A percentile compares a stretch with the other conserved stretches of the same genome.
Conservation (phyloP, 2,888 invertebrate species). For the Tinea pellionella region DNA sequence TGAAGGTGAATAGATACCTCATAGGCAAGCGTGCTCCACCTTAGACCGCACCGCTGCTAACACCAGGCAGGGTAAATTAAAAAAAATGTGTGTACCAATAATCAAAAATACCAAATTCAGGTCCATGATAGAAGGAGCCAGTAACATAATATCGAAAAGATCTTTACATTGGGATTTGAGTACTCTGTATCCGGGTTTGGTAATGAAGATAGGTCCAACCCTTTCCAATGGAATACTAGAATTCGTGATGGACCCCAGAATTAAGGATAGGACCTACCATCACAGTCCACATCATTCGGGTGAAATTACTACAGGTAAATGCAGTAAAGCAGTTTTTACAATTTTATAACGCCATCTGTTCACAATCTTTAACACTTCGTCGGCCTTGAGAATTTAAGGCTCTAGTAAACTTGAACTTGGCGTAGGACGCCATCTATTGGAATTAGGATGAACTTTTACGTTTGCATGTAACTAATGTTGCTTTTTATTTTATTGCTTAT, state of each 20-base stretch:
- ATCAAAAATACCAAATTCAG: constrained; percentile 35
- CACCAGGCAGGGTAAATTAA: too few relatives aligned
- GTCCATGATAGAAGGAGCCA: constrained; percentile 75
- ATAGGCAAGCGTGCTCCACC: too few relatives aligned
- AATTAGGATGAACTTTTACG: constrained; percentile 19
- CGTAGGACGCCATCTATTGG: constrained; percentile 30
- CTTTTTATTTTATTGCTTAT: neutral
- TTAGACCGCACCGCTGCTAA: too few relatives aligned
- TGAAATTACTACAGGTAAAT: constrained; percentile 73
- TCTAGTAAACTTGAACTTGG: constrained; percentile 33
- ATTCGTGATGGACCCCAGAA: constrained; percentile 75
- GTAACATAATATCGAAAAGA: constrained; percentile 76
- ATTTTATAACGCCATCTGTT: constrained; percentile 35
- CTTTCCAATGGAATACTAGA: constrained; percentile 78
- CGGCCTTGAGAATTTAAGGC: constrained; percentile 20
- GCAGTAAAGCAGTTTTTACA: neutral
- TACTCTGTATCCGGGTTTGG: constrained; percentile 78
- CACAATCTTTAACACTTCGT: constrained; percentile 21
- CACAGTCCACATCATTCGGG: constrained; percentile 58
- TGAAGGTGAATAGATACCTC: too few relatives aligned
- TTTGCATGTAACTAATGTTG: neutral
- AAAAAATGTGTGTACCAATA: too few relatives aligned
- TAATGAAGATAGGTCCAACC: constrained; percentile 80
- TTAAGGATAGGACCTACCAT: constrained; percentile 63
- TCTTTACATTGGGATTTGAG: constrained; percentile 82